Base-by-base conservation (phyloP, 2,888 invertebrate species). In the Dusona sp. region DNA sequence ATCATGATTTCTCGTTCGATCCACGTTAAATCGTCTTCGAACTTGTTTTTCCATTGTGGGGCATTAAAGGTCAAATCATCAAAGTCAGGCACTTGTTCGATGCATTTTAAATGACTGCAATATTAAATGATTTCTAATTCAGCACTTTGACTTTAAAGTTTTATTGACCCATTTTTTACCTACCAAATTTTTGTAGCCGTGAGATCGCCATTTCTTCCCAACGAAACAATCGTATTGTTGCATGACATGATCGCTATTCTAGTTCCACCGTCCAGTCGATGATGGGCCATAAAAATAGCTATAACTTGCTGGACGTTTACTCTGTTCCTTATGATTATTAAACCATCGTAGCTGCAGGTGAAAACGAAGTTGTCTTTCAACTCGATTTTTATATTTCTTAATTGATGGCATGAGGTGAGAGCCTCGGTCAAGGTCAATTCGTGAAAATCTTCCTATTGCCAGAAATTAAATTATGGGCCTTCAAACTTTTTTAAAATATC, bases 181-280 rank as follows among this genome's bases (percentile, higher is more conserved):
- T 88, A 89, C 88, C 88, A 72, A 8, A 90, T 83, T 84, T 77
- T 89, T 19, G 79, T 90, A 89, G 92, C 90, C 91, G 89, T 36
- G n/a, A 93, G 83, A 68, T 88, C 94, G 88, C 89, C 92, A 88
- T 95, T 95, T 91, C 93, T 92, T 13, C 95, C 95, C 16, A 95
- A 89, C 1, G 95, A 93, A 16, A 95, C 85, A 2, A 95, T 89
- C 42, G 91, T 91, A 72, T 90, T 88, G 2, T 81, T 80, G n/a
- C 75, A 42, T 91, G 95, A 95, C 0, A 95, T 90, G 9, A 94
- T 88, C 0, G 95, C 96, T 68, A 93, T 93, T 64, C 91, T 91
- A 0, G 96, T 93, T 11, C 96, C 96, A 19, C 92, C 91, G 2
- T 93, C 90, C 42, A 90, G 91, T 54, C 94, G 92, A 90, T 95